Base-by-base conservation (phyloP, 1,140 invertebrate species). In the Pteromalus puparum region DNA sequence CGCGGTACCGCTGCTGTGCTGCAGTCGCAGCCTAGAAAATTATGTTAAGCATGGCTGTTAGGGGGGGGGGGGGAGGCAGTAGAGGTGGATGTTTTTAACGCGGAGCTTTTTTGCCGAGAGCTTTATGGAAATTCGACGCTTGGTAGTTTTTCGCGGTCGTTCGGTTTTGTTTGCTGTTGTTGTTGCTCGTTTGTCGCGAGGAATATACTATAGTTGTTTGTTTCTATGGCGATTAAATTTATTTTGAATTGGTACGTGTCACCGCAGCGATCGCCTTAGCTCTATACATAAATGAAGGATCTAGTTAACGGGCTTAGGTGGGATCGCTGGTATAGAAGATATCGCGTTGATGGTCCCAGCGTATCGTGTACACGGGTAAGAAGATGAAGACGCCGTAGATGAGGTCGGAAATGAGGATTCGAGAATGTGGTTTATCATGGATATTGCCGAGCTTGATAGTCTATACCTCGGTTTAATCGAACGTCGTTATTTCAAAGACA, bases 221-320 rank as follows among this genome's bases (percentile, higher is more conserved):
- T 34, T 61, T n/a, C 18, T 61, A 6, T 21, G 18, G 21, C 18
- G 53, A 61, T 61, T 18, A 48, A 48, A 18, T 18, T 48, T 48
- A 18, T 48, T 15, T 48, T 15, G 13, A 0, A 48, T 48, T 48
- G 2, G 46, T 4, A 48, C 46, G 15, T 18, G 46, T 48, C 12
- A 5, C 5, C 15, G 10, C 1, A 15, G 3, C 46, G 10, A 48
- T 48, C 13, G 46, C 46, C 15, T 18, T 48, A 15, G 61, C 53
- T 83, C 67, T 76, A n/a, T 70, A 65, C 30, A 30, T 78, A 77
- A 91, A 91, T 91, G 89, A 92, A 91, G 89, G 89, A 91, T 90
- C 90, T 90, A 90, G 90, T 92, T 92, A 92, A 90, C 90, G 89
- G 88, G 91, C 88, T 92, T 91, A 92, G 88, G 81, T n/a, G 1